Evolutionary conservation across 2,113 vertebrate species (phyloP), one percentile per base, ranked within the genome.

Genomic region (Anhinga rufa): DNA sequence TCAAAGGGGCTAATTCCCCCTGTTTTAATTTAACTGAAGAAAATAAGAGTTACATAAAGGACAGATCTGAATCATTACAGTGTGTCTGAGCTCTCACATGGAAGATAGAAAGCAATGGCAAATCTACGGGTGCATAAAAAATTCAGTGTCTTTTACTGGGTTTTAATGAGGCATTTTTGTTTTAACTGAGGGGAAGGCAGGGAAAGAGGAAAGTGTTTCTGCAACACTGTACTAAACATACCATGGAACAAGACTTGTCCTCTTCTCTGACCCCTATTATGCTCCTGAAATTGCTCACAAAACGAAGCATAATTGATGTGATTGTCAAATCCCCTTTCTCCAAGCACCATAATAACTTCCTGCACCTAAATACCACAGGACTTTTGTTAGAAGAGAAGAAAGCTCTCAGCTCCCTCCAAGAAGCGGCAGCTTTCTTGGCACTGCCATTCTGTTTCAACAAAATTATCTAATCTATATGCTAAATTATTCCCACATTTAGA

Each of bases 1-100:
- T 86, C 71, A 74, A 93, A 92, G 84, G 61, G 75, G 52, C 44
- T 92, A 94, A 93, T 94, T 86, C 86, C 78, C 74, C 62, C 24
- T 32, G 28, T 68, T 96, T 93, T 93, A 89, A 96, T 82, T 93
- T 94, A 87, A 84, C 83, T 86, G 71, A 86, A 86, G 68, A 88
- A 95, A 93, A 90, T 11, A 48, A 48, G 51, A 76, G 78, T 90
- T 95, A 90, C 52, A 70, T 76, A 92, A 86, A 93, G 75, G 82
- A 91, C 77, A 93, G 61, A 88, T 94, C 44, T 85, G 77, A 93
- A 86, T 88, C 69, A 36, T 79, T 95, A 25, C 52, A 72, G 48
- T 71, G 54, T 75, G 48, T 46, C 61, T 75, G 70, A 94, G 82
- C 32, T 74, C 55, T 90, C 79, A 80, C 66, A 91, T 94, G 61